Percentiles rank a stretch among this genome's conserved stretches.
Evolutionary conservation across 2,113 vertebrate species (phyloP).

Genomic region (Hiodon tergisus): DNA sequence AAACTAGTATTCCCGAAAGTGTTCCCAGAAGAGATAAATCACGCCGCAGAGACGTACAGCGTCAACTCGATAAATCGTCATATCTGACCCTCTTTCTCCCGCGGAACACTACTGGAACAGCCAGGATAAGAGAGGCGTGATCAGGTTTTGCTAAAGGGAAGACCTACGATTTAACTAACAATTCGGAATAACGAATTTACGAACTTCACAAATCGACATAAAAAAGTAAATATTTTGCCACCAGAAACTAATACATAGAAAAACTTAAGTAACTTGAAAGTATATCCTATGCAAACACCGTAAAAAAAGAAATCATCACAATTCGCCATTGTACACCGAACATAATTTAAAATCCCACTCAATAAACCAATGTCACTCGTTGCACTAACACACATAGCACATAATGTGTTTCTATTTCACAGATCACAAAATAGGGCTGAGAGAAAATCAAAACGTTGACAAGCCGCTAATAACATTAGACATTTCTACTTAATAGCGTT

Average conservation of each 20-base stretch:
- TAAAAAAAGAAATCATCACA: background rate
- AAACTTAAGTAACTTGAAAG: too few species aligned
- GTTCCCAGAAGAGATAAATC: slow-evolving; percentile 76
- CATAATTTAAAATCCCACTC: background rate
- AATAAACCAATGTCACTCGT: background rate
- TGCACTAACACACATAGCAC: too few species aligned
- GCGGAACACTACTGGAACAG: background rate
- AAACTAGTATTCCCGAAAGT: slow-evolving; percentile 69
- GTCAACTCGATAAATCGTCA: slow-evolving; percentile 67
- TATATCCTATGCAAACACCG: background rate
- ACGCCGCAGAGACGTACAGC: slow-evolving; percentile 62
- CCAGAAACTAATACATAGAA: too few species aligned
- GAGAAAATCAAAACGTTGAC: too few species aligned
- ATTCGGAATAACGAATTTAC: too few species aligned
- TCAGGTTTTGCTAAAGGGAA: background rate
- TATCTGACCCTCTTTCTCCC: slow-evolving; percentile 49
- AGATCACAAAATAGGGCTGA: too few species aligned
- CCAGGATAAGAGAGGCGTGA: background rate
- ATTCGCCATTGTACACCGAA: background rate
- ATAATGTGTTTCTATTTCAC: too few species aligned
- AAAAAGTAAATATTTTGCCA: too few species aligned
- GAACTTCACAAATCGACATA: too few species aligned
- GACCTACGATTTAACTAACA: background rate
- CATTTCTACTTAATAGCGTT: too few species aligned
- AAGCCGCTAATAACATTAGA: too few species aligned